Percentiles rank a stretch among this genome's conserved stretches.
Conservation (phyloP, 2,888 invertebrate genomes). For the Morpho achilles region DNA sequence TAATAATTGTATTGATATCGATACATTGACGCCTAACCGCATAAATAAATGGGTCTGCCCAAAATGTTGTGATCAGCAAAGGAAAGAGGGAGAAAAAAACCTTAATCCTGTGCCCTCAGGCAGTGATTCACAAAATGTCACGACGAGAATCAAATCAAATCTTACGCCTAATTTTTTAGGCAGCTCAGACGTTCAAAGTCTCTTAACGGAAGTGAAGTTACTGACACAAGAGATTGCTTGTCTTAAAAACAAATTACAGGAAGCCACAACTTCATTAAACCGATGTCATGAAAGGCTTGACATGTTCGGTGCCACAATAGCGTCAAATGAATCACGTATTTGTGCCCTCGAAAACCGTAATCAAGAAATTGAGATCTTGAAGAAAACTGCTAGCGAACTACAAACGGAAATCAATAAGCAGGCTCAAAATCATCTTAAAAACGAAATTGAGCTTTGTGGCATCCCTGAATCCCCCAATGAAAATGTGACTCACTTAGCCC, state of each 20-base stretch:
- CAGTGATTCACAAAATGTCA: too few relatives aligned
- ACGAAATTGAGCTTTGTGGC: constrained; percentile 13
- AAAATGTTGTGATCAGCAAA: background rate
- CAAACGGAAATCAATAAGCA: constrained; percentile 6
- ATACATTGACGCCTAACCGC: background rate
- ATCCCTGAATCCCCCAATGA: constrained; percentile 8
- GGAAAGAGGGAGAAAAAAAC: background rate
- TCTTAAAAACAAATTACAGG: constrained; percentile 3
- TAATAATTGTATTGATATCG: background rate
- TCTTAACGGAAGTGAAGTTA: constrained; percentile 1
- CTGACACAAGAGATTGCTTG: constrained; percentile 6
- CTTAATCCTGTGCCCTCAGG: too few relatives aligned
- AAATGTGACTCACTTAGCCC: constrained; percentile 1
- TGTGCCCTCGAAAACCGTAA: background rate
- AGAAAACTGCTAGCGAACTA: background rate
- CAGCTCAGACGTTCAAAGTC: background rate
- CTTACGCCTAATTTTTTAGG: background rate
- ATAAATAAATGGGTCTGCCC: background rate
- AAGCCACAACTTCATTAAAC: background rate
- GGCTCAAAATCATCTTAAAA: constrained; percentile 1
- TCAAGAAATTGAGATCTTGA: background rate
- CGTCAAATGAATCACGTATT: constrained; percentile 1
- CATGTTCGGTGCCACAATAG: background rate
- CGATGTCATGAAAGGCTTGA: constrained; percentile 11
- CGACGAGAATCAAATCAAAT: too few relatives aligned